phyloP scores from a whole-genome alignment of 2,888 invertebrate genomes.

The Subacronicta megacephala region DNA sequence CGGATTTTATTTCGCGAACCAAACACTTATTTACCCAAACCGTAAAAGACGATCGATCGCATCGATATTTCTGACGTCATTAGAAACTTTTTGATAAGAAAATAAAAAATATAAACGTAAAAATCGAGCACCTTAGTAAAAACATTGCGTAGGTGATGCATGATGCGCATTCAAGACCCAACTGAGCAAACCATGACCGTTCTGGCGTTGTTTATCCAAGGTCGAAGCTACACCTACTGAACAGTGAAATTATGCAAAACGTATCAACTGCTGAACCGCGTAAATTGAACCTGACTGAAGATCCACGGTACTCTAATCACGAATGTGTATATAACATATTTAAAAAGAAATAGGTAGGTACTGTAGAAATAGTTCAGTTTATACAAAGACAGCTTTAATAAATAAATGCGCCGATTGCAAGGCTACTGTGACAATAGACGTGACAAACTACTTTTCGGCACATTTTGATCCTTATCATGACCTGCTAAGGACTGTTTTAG shows the following conservation, averaged over 20 bases:
- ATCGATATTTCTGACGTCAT: slow-evolving; percentile 3
- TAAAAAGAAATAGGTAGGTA: neutral
- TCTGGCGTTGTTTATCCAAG: slow-evolving; percentile 60
- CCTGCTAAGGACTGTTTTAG: slow-evolving; percentile 32
- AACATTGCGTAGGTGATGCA: slow-evolving; percentile 86
- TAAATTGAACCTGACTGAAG: slow-evolving; percentile 56
- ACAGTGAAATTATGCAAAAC: slow-evolving; percentile 72
- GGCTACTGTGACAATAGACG: slow-evolving; percentile 52
- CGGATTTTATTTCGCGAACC: slow-evolving; percentile 32
- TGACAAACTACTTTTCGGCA: slow-evolving; percentile 26
- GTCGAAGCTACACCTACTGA: slow-evolving; percentile 62
- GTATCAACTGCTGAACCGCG: slow-evolving; percentile 66
- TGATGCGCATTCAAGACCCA: slow-evolving; percentile 72
- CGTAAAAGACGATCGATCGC: neutral
- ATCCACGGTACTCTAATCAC: slow-evolving; percentile 1
- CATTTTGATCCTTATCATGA: slow-evolving; percentile 30
- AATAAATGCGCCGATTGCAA: slow-evolving; percentile 41
- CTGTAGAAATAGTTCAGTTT: no score
- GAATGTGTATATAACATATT: neutral
- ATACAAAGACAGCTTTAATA: slow-evolving; percentile 15
- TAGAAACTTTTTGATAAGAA: slow-evolving; percentile 16
- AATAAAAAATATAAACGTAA: slow-evolving; percentile 37
- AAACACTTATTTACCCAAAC: neutral
- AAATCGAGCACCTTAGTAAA: slow-evolving; percentile 77
- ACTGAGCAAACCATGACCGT: slow-evolving; percentile 72